phyloP scores from a whole-genome alignment of 1,140 invertebrate genomes.

The Bursaphelenchus mucronatus region DNA sequence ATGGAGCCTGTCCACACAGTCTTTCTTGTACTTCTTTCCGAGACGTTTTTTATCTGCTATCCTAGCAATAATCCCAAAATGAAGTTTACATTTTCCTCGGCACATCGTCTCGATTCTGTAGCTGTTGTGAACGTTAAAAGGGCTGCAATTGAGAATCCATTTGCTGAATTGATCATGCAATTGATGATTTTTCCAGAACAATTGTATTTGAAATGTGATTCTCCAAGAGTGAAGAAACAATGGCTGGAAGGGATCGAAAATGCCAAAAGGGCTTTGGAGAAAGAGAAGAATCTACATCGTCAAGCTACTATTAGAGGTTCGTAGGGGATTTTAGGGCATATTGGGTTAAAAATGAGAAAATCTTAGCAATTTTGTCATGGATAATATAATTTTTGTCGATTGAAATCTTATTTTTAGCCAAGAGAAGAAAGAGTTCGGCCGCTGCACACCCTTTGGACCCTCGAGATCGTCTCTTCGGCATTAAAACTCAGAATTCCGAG shows the following conservation, averaged over 20 bases:
- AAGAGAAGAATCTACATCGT: conserved; percentile 53
- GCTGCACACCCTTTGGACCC: conserved; percentile 31
- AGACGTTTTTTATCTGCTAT: conserved; percentile 48
- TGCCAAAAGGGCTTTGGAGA: conserved; percentile 73
- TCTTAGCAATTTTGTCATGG: conserved; percentile 34
- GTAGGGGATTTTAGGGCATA: conserved; percentile 36
- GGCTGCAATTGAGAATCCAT: conserved; percentile 23
- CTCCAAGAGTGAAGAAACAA: conserved; percentile 70
- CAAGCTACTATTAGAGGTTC: conserved; percentile 67
- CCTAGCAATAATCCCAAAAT: conserved; percentile 23
- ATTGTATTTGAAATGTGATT: conserved; percentile 52
- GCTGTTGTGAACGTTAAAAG: conserved; percentile 92
- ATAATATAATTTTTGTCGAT: no score
- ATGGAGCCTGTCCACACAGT: conserved; percentile 53
- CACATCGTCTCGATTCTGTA: conserved; percentile 83
- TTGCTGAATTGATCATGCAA: conserved; percentile 48
- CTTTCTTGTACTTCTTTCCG: conserved; percentile 49
- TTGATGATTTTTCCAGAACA: conserved; percentile 50
- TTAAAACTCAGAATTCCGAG: conserved; percentile 17
- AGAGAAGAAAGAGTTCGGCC: conserved; percentile 28
- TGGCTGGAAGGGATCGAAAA: conserved; percentile 89
- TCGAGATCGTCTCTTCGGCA: conserved; percentile 19
- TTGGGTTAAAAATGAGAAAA: conserved; percentile 55
- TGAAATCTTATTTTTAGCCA: conserved; percentile 20
- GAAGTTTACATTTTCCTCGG: conserved; percentile 55